Base-by-base conservation (phyloP, 1,140 invertebrate genomes). In the Drosophila baimaii region DNA sequence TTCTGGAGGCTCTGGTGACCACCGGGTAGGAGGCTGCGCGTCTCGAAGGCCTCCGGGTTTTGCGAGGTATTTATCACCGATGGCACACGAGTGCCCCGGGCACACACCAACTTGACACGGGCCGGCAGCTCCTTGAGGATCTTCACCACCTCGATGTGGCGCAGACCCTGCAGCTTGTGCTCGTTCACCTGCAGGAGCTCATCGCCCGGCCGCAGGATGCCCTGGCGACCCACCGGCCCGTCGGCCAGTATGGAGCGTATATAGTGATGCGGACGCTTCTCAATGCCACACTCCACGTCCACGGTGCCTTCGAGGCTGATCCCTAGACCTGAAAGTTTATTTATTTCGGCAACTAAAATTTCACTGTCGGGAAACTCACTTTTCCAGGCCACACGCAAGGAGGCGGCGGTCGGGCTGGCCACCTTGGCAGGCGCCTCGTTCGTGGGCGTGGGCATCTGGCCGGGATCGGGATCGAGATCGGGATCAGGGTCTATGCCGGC, bases 221-320 rank as follows among this genome's bases (percentile, higher is more conserved):
- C 96, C 90, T 96, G 96, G 55, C 94, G 93, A 8, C 97, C 97
- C 1, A 98, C 97, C 10, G 98, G 97, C 15, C 98, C 97, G 89
- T 98, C 96, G 19, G 95, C 95, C 51, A 98, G 93, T 58, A 98
- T 96, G 12, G 96, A 97, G 72, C 96, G 93, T 77, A 97, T 97
- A 88, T 96, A 97, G 91, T 97, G 95, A 94, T 98, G 95, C 81
- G 97, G 95, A 90, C 96, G 93, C 77, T 97, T 94, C 94, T 97
- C 96, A 59, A 95, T 93, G 33, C 96, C 97, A 71, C 95, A 95
- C 92, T 97, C 96, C 15, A 97, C 95, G 91, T 97, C 97, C 19
- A 97, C 97, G 9, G 97, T 98, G 35, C 97, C 98, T 93, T 98
- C 97, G 64, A 98, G 93, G 92, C 96, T 97, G 71, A 98, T 98